Percentiles rank a stretch among this genome's conserved stretches.
Evolutionary conservation across 2,797 vertebrate species (phyloP).

Genomic region (Limnodromus scolopaceus): DNA sequence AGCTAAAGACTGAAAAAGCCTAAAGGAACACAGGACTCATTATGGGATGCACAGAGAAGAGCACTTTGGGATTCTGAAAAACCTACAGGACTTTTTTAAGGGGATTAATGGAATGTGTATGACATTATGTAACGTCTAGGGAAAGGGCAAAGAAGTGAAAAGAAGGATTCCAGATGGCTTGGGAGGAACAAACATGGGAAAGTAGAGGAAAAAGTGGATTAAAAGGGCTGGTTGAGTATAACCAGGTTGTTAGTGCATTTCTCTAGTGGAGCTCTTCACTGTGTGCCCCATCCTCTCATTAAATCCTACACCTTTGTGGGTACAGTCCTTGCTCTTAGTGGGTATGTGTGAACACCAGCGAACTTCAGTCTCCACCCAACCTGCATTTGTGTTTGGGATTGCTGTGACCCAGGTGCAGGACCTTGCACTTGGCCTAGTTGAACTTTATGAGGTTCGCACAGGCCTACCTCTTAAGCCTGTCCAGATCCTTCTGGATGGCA

Average conservation of each 20-base stretch:
- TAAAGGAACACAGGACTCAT: not conserved
- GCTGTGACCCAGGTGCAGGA: too few relatives aligned
- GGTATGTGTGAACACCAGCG: not conserved
- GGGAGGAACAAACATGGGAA: not conserved
- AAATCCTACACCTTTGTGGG: not conserved
- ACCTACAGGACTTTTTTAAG: fast-evolving
- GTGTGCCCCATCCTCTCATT: not conserved
- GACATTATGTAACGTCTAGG: not conserved
- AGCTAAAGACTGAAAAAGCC: not conserved
- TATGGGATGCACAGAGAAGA: not conserved
- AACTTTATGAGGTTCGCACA: too few relatives aligned
- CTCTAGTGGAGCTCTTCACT: not conserved
- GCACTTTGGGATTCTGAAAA: not conserved
- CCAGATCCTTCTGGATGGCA: too few relatives aligned
- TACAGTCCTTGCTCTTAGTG: not conserved
- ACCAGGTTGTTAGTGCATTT: not conserved
- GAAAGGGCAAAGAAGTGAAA: not conserved
- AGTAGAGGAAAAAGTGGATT: not conserved
- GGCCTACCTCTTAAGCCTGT: too few relatives aligned
- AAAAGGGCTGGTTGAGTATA: not conserved
- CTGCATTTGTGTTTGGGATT: too few relatives aligned
- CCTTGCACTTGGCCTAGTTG: too few relatives aligned
- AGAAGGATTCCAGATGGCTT: not conserved
- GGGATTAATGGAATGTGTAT: not conserved
- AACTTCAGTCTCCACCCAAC: not conserved